A percentile compares a stretch with the other conserved stretches of the same genome.
Conservation (phyloP, 1,140 invertebrate species). For the Drosophila repletoides region DNA sequence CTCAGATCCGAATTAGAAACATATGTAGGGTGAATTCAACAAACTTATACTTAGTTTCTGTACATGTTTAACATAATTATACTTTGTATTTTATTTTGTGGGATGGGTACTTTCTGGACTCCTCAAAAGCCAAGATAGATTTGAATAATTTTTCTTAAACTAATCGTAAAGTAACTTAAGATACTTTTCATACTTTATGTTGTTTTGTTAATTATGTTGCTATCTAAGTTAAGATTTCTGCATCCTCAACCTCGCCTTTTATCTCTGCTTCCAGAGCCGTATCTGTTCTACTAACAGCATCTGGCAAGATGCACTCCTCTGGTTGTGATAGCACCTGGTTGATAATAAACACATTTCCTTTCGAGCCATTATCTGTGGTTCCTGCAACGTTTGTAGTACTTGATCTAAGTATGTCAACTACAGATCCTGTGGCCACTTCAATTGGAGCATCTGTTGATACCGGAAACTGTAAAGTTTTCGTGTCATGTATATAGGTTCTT, state of each 20-base stretch:
- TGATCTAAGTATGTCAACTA: not conserved
- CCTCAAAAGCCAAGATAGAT: not conserved
- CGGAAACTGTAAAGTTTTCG: not conserved
- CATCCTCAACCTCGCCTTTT: conserved; percentile 60
- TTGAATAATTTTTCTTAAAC: conserved; percentile 26
- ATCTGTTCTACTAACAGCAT: conserved; percentile 8
- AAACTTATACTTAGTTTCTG: not conserved
- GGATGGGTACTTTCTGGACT: not conserved
- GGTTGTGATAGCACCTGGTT: conserved; percentile 35
- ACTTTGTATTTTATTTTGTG: not conserved
- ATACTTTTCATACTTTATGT: conserved; percentile 43
- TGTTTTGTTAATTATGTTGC: not conserved
- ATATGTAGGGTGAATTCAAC: no score
- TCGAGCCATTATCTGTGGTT: not conserved
- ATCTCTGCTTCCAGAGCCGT: conserved; percentile 35
- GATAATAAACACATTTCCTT: conserved; percentile 47
- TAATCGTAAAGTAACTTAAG: conserved; percentile 62
- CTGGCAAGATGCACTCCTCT: conserved; percentile 63
- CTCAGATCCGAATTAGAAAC: no score
- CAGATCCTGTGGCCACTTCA: not conserved
- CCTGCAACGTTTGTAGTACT: not conserved
- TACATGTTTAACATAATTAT: conserved; percentile 11
- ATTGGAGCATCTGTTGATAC: not conserved
- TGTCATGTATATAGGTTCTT: not conserved
- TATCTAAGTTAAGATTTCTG: conserved; percentile 40